Percentiles rank a stretch among this genome's conserved stretches.
These are phyloP conservation scores for Mus caroli DNA, from an alignment of 2,797 vertebrate genomes.

Conservation along the genomic window DNA sequence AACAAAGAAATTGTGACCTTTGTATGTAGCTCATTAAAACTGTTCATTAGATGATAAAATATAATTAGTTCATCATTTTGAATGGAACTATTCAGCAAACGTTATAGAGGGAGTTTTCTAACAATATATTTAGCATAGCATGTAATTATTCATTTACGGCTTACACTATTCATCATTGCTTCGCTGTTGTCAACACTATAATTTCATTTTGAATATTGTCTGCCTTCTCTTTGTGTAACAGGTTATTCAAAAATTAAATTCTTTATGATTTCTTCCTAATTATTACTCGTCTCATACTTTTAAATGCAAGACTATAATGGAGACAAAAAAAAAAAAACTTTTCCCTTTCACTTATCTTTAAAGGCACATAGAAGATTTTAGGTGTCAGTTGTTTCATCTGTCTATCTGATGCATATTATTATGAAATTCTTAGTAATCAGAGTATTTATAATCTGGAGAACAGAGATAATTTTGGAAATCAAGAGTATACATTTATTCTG, in stretches of 20 bases:
- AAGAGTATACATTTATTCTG: not conserved
- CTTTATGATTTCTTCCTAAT: constrained; percentile 58
- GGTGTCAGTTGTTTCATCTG: not conserved
- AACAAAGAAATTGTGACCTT: constrained; percentile 57
- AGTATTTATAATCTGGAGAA: not conserved
- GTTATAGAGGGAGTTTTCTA: constrained; percentile 61
- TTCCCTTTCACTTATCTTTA: constrained; percentile 6
- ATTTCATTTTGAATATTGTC: constrained; percentile 63
- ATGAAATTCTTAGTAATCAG: not conserved
- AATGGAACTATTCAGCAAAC: constrained; percentile 67
- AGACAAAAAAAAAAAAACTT: not conserved
- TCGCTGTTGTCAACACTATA: constrained; percentile 69
- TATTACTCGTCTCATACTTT: constrained; percentile 62
- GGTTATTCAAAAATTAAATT: constrained; percentile 67
- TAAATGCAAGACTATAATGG: not conserved
- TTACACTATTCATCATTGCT: constrained; percentile 58
- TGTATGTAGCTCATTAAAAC: constrained; percentile 58
- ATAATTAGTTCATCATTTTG: constrained; percentile 68
- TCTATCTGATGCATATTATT: constrained; percentile 2
- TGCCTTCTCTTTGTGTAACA: constrained; percentile 62
- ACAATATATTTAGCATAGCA: constrained; percentile 62
- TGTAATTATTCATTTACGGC: constrained; percentile 65
- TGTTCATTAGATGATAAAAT: constrained; percentile 71
- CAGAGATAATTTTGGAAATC: constrained; percentile 13
- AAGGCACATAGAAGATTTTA: constrained; percentile 22